phyloP scores from a whole-genome alignment of 2,797 vertebrate species.

The Sebastes oblongus region DNA sequence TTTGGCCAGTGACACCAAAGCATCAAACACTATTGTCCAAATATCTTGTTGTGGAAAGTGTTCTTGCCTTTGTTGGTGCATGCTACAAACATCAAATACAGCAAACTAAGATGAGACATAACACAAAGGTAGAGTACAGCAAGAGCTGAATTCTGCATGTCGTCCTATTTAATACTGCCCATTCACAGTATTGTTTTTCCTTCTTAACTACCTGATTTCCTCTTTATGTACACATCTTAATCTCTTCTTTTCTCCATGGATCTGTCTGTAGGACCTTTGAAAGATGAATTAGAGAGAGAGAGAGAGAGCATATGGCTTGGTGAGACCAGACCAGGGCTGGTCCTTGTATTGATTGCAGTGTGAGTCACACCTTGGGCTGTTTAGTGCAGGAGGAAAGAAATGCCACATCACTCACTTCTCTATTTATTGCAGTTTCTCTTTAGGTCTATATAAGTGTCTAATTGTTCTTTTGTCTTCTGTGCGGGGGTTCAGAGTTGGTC shows the following conservation, averaged over 20 bases:
- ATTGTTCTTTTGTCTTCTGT: constrained; percentile 42
- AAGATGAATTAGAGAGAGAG: constrained; percentile 74
- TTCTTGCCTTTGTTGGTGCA: background rate
- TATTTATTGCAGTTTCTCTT: constrained; percentile 66
- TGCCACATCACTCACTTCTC: constrained; percentile 79
- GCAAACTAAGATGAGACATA: background rate
- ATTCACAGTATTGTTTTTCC: constrained; percentile 26
- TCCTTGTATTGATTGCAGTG: constrained; percentile 82
- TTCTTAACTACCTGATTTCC: constrained; percentile 41
- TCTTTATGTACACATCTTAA: constrained; percentile 51
- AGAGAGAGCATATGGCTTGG: constrained; percentile 61
- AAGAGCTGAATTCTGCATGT: background rate
- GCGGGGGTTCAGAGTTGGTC: constrained; percentile 6
- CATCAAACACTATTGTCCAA: background rate
- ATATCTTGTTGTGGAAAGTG: background rate
- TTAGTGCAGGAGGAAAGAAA: constrained; percentile 80
- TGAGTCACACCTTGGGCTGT: constrained; percentile 83
- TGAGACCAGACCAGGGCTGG: constrained; percentile 65
- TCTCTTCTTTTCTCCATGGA: constrained; percentile 54
- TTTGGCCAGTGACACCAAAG: background rate
- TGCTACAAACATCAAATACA: constrained; percentile 10
- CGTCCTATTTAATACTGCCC: background rate
- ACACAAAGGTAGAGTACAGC: background rate
- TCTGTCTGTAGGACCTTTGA: constrained; percentile 69
- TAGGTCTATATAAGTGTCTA: constrained; percentile 45